Percentiles rank a stretch among this genome's conserved stretches.
Conservation (phyloP, 1,140 invertebrate genomes). For the Conus betulinus region DNA sequence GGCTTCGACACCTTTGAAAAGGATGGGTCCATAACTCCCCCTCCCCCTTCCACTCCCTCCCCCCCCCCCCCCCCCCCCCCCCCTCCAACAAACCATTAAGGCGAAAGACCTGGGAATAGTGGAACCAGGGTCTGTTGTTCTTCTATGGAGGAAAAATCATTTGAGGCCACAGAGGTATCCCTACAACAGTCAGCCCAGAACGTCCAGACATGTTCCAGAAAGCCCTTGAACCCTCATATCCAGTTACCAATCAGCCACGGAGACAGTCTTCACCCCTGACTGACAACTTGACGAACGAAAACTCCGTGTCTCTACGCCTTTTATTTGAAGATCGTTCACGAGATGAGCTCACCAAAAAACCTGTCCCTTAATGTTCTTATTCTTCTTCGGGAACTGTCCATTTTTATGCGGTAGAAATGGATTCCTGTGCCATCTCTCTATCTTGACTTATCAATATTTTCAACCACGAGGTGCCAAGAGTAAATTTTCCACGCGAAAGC, state of each 20-base stretch:
- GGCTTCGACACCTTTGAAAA: too few species aligned
- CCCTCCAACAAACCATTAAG: too few species aligned
- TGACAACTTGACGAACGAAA: slow-evolving; percentile 17
- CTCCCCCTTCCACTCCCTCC: too few species aligned
- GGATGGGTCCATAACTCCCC: too few species aligned
- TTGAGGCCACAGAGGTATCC: too few species aligned
- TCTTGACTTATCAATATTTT: slow-evolving; percentile 13
- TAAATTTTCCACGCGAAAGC: not conserved
- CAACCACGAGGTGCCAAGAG: not conserved
- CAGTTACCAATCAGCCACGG: not conserved
- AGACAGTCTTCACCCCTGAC: not conserved
- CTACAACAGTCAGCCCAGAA: not conserved
- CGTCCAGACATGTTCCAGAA: not conserved
- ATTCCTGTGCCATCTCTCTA: not conserved
- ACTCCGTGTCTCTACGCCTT: not conserved
- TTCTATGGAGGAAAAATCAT: too few species aligned
- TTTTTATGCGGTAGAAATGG: not conserved
- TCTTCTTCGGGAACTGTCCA: not conserved
- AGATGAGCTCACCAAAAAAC: too few species aligned
- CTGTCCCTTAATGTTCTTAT: not conserved
- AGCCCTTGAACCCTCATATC: not conserved
- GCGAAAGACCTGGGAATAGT: too few species aligned
- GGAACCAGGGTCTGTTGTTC: too few species aligned
- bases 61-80: too few species aligned
- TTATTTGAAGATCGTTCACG: not conserved